A percentile compares a stretch with the other conserved stretches of the same genome.
Conservation (phyloP, 2,113 vertebrate species). For the Neotragus moschatus region DNA sequence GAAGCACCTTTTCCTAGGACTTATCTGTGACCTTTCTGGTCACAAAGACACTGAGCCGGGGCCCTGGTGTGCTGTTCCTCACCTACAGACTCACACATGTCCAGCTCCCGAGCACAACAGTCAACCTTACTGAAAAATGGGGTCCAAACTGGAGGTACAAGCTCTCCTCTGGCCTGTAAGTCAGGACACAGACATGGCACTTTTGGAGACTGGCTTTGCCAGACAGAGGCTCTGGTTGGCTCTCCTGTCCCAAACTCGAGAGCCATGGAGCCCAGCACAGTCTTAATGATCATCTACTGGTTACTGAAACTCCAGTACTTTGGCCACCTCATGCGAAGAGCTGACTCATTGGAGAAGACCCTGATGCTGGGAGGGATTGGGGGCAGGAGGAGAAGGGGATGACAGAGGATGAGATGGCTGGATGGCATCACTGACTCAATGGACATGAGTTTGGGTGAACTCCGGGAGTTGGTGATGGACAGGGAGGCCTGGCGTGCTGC, state of each 20-base stretch:
- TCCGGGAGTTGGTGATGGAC: too few relatives aligned
- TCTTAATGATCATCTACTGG: not conserved
- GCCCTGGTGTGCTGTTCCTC: not conserved
- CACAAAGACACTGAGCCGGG: not conserved
- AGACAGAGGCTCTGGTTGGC: not conserved
- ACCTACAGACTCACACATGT: not conserved
- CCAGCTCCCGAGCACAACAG: not conserved
- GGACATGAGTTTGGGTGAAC: too few relatives aligned
- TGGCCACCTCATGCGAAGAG: too few relatives aligned
- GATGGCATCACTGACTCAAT: too few relatives aligned
- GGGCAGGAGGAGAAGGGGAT: too few relatives aligned
- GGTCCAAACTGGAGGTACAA: not conserved
- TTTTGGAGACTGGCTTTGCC: not conserved
- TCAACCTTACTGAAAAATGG: not conserved
- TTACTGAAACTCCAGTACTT: not conserved
- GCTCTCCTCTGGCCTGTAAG: not conserved
- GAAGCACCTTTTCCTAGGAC: not conserved
- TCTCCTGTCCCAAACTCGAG: not conserved
- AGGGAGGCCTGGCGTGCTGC: too few relatives aligned
- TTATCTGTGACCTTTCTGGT: not conserved
- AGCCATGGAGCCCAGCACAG: not conserved
- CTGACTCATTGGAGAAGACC: too few relatives aligned
- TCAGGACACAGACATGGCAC: fast-evolving
- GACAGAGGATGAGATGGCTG: too few relatives aligned
- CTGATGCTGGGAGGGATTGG: too few relatives aligned